Evolutionary conservation across 2,888 invertebrate genomes (phyloP), one percentile per base, ranked within the genome.

Genomic region (Scaptomyza caliginosa): DNA sequence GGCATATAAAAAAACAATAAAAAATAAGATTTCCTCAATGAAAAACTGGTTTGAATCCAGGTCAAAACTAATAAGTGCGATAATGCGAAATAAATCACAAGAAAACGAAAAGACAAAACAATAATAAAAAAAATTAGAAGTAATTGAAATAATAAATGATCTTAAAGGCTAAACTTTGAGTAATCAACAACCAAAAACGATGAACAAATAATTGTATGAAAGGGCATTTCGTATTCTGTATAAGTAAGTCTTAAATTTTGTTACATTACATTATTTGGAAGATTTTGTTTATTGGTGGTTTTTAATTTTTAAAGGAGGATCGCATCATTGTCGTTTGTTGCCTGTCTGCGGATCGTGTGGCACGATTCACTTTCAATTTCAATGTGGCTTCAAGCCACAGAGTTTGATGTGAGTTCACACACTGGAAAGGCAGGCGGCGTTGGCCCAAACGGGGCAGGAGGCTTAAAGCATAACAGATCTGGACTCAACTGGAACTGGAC

Each of bases 301-400:
- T 32, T 13, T 13, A 8, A n/a, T n/a, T 24, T 24, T 28, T 11
- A 28, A 28, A 34, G 55, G 80, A 79, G 80, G 79, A 78, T 78
- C 75, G 59, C 66, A 74, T 66, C 75, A 62, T 77, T 65, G 51
- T 74, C 57, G 71, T 26, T 54, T 40, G 50, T 51, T 38, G 21
- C 21, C 21, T 13, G 32, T 34, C 32, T 34, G 34, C 79, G 76
- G 77, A 79, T 86, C 78, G 67, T 77, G 76, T 84, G 82, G 85
- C 74, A 86, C 81, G 90, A 88, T 85, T 88, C 89, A 89, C 88
- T 89, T 89, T 89, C 89, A 78, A 76, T 89, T 89, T 89, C 88
- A 83, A 75, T 77, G 78, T 52, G 30, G 26, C 49, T 68, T 55
- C 46, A 48, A 48, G 26, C 1, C 65, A 45, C 32, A 28, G 39